phyloP scores from a whole-genome alignment of 2,888 invertebrate genomes.

The Nomada goodeniana region DNA sequence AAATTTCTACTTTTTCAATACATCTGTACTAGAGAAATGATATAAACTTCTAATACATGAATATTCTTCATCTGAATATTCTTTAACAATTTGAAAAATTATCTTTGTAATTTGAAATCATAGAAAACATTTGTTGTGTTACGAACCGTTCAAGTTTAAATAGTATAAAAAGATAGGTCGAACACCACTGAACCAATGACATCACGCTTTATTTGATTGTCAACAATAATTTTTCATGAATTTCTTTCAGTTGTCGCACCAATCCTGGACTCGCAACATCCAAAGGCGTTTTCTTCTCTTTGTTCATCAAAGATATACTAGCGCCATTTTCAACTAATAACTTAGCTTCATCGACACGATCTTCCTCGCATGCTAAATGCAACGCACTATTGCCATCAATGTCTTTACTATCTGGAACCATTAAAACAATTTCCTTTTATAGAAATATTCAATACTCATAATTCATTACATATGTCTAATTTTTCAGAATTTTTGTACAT shows the following conservation, averaged over 20 bases:
- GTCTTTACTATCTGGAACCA: slow-evolving; percentile 86
- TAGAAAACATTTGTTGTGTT: background rate
- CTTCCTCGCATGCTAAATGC: slow-evolving; percentile 94
- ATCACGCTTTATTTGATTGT: slow-evolving; percentile 1
- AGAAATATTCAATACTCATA: background rate
- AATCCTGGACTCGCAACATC: slow-evolving; percentile 84
- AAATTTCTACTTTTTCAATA: too few species aligned
- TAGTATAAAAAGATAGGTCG: slow-evolving; percentile 5
- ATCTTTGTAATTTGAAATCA: too few species aligned
- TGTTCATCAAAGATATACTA: slow-evolving; percentile 86
- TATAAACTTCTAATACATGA: background rate
- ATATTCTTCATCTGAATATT: too few species aligned
- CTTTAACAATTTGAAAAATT: too few species aligned
- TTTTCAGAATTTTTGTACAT: background rate
- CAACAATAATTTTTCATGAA: slow-evolving; percentile 48
- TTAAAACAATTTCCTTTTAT: background rate
- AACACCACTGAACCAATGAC: slow-evolving; percentile 29
- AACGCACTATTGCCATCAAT: slow-evolving; percentile 91
- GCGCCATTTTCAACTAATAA: slow-evolving; percentile 89
- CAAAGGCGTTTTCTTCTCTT: slow-evolving; percentile 88
- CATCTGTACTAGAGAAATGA: background rate
- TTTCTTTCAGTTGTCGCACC: slow-evolving; percentile 68
- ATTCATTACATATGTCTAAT: too few species aligned
- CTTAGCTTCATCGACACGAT: slow-evolving; percentile 88
- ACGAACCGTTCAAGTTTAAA: too few species aligned